Conservation (phyloP, 2,888 invertebrate species). For the Mechanitis messenoides region DNA sequence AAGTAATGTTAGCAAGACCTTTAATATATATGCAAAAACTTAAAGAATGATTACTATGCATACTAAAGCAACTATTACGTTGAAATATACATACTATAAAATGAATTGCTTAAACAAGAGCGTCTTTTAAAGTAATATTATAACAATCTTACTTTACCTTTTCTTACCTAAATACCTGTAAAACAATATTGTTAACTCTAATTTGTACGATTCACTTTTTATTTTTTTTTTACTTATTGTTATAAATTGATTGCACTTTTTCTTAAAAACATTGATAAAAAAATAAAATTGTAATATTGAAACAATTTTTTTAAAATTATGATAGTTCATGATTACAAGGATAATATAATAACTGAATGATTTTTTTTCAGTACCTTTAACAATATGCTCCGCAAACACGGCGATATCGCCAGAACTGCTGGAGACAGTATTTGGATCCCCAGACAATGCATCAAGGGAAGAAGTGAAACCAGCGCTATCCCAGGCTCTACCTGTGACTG, state of each 20-base stretch:
- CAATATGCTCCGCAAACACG: conserved; percentile 30
- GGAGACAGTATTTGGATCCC: conserved; percentile 27
- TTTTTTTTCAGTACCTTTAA: conserved; percentile 35
- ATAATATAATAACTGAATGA: conserved; percentile 4
- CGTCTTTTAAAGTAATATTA: no score
- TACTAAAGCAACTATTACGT: not conserved
- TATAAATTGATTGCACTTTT: no score
- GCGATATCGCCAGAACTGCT: conserved; percentile 21
- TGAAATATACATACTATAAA: not conserved
- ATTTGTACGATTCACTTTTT: no score
- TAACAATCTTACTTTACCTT: no score
- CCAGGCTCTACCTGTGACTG: conserved; percentile 45
- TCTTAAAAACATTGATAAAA: no score
- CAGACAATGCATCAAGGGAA: conserved; percentile 10
- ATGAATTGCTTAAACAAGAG: not conserved
- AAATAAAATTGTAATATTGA: no score
- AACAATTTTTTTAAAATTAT: no score
- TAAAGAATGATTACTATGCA: no score
- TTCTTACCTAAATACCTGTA: no score
- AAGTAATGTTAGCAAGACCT: not conserved
- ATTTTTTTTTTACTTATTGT: no score
- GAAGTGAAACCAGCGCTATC: conserved; percentile 14
- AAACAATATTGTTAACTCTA: no score
- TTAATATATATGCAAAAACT: no score
- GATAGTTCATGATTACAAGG: not conserved